These are phyloP conservation scores for Amphilophus citrinellus DNA, from an alignment of 2,113 vertebrate species.

Conservation along the genomic window DNA sequence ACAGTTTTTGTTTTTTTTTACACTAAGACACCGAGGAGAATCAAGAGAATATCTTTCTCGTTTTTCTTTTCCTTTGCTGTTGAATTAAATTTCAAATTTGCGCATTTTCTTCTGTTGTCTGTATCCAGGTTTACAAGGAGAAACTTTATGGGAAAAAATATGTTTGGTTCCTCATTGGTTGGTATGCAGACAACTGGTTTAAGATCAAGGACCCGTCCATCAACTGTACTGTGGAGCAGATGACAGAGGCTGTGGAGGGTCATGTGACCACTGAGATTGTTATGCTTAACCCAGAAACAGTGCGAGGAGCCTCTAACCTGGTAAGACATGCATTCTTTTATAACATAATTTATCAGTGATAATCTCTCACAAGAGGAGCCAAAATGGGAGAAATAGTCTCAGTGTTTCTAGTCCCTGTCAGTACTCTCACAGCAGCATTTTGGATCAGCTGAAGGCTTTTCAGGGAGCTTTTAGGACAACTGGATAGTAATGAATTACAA, in stretches of 20 bases:
- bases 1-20: too few relatives aligned
- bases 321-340: slow-evolving; percentile 65
- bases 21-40: too few relatives aligned
- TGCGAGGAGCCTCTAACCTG: slow-evolving; percentile 94
- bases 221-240: slow-evolving; percentile 96
- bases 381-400: too few relatives aligned
- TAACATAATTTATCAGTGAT: not conserved
- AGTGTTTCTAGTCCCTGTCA: too few relatives aligned
- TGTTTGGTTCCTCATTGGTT: slow-evolving; percentile 97
- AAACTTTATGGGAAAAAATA: slow-evolving; percentile 95
- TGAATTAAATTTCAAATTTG: not conserved
- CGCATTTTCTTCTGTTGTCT: not conserved
- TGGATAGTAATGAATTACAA: too few relatives aligned
- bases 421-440: too few relatives aligned
- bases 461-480: too few relatives aligned
- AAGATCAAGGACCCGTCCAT: slow-evolving; percentile 95
- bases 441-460: too few relatives aligned
- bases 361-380: too few relatives aligned
- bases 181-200: slow-evolving; percentile 98
- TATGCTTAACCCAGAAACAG: slow-evolving; percentile 95
- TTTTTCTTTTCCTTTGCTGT: not conserved
- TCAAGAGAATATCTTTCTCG: not conserved
- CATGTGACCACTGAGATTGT: slow-evolving; percentile 98
- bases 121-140: slow-evolving; percentile 92
- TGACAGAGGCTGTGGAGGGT: slow-evolving; percentile 94